Base-by-base conservation (phyloP, 1,140 invertebrate genomes). In the Heliconius hewitsoni region DNA sequence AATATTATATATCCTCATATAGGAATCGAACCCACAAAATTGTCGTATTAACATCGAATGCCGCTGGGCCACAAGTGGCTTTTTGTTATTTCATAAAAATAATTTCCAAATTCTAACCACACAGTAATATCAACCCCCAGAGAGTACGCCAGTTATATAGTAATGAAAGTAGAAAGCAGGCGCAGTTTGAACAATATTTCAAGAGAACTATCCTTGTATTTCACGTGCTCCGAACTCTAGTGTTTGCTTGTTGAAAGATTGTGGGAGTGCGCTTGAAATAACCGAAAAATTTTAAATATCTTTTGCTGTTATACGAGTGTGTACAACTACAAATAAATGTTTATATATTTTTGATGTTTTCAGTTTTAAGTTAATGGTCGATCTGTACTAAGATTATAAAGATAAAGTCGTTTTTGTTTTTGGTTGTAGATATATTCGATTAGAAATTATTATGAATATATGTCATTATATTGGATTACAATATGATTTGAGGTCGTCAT, bases 121-220 rank as follows among this genome's bases (percentile, higher is more conserved):
- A 76, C 2, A 19, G 71, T 37, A 66, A 73, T 80, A 80, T 11
- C 79, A 81, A 27, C 79, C 73, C 79, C 71, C 27, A 66, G 23
- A 23, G 60, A 42, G 30, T n/a, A 37, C 74, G 1, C 6, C 13
- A 42, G 74, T 74, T 27, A 77, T 81, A 81, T 74, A 74, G 52
- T 74, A 77, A 77, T 16, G 71, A 74, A 71, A 81, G 79, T 81
- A 74, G 79, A 27, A 77, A 77, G 75, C 71, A 77, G 76, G 75
- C 76, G 73, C 76, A 55, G 71, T 81, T 79, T 74, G 73, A 70
- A 52, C 74, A 72, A 72, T 77, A 70, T 75, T 75, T 79, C 60
- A 66, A 66, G 60, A 77, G 71, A 77, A 77, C 66, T 57, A 71
- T 80, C 72, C 50, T 80, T 80, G 78, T 76, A 76, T 80, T 73